Conservation (phyloP, 2,888 invertebrate species). For the Sminthurinus aureus region DNA sequence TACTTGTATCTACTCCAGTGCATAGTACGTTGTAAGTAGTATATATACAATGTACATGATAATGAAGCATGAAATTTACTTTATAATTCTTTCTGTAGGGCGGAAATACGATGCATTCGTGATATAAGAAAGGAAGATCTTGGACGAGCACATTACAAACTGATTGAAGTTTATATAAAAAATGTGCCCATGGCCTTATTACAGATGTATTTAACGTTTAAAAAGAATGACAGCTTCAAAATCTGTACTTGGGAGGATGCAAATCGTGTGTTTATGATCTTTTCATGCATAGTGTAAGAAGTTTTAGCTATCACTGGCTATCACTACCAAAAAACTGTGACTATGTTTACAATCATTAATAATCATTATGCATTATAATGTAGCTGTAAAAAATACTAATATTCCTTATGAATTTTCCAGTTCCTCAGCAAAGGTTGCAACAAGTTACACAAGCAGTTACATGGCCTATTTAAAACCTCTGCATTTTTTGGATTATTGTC, state of each 20-base stretch:
- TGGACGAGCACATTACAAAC: conserved; percentile 28
- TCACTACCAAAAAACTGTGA: too few species aligned
- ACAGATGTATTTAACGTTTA: conserved; percentile 37
- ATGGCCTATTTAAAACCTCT: conserved; percentile 35
- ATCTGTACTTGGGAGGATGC: conserved; percentile 42
- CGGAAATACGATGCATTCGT: conserved; percentile 29
- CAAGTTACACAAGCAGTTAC: conserved; percentile 34
- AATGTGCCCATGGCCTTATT: conserved; percentile 39
- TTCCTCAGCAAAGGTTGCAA: conserved; percentile 35
- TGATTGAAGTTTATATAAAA: conserved; percentile 37
- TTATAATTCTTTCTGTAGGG: conserved; percentile 10
- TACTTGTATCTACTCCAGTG: too few species aligned
- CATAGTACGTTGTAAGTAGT: too few species aligned
- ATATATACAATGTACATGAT: too few species aligned
- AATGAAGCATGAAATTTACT: too few species aligned
- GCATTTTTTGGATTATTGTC: conserved; percentile 38
- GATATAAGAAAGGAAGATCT: conserved; percentile 26
- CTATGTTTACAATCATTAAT: too few species aligned
- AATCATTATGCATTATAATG: too few species aligned
- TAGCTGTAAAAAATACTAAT: too few species aligned
- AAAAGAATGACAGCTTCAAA: conserved; percentile 32
- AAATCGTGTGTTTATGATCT: conserved; percentile 38
- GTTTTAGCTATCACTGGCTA: too few species aligned
- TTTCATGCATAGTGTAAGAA: conserved; percentile 41
- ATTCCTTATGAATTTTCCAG: too few species aligned